These are phyloP conservation scores for Marronus borbonicus DNA, from an alignment of 2,888 invertebrate species.

Conservation along the genomic window DNA sequence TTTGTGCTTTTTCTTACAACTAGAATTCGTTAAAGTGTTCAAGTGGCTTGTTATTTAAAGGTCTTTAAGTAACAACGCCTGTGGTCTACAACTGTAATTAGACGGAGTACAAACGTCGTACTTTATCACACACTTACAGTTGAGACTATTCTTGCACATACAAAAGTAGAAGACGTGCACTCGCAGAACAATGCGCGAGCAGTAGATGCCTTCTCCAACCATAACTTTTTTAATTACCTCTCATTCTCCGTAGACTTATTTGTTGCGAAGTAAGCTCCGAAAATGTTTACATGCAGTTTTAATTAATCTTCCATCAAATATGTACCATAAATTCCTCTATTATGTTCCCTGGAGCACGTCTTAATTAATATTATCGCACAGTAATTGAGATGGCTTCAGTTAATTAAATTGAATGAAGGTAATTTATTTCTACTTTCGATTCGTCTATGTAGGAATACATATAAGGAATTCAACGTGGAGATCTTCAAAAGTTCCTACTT, in stretches of 20 bases:
- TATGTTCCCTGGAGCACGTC: neutral
- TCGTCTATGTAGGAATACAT: neutral
- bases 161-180: too few species aligned
- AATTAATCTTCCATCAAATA: too few species aligned
- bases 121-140: slow-evolving; percentile 20
- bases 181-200: too few species aligned
- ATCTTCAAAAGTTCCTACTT: neutral
- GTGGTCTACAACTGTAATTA: slow-evolving; percentile 4
- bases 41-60: neutral
- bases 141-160: neutral
- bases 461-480: too few species aligned
- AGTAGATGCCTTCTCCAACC: too few species aligned
- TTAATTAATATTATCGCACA: neutral
- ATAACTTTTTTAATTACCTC: too few species aligned
- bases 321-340: too few species aligned
- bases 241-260: too few species aligned
- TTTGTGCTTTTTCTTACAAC: too few species aligned
- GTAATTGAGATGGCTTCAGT: slow-evolving; percentile 10
- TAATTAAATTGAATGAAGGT: slow-evolving; percentile 13
- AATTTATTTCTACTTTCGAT: neutral
- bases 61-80: slow-evolving; percentile 10
- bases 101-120: neutral
- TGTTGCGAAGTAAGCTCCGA: too few species aligned
- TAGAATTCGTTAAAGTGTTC: too few species aligned
- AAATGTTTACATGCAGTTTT: too few species aligned